phyloP scores from a whole-genome alignment of 2,888 invertebrate genomes.

The Phalera bucephala region DNA sequence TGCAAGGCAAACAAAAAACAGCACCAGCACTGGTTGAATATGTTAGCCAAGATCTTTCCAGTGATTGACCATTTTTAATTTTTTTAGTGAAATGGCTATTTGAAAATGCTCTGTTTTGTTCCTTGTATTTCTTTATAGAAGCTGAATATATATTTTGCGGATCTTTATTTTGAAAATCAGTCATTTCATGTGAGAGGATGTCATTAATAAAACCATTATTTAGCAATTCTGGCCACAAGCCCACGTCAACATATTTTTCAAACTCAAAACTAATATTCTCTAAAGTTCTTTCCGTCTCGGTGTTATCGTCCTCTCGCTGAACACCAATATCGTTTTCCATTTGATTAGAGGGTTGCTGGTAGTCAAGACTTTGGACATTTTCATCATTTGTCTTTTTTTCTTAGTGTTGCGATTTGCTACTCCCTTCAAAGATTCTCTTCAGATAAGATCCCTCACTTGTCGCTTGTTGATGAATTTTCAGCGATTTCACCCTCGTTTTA shows the following conservation, averaged over 20 bases:
- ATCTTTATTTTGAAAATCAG: conserved; percentile 18
- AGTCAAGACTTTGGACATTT: no score
- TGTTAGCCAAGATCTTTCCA: conserved; percentile 12
- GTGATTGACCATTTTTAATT: conserved; percentile 13
- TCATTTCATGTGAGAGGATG: conserved; percentile 9
- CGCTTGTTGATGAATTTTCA: no score
- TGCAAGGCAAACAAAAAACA: conserved; percentile 11
- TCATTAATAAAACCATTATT: conserved; percentile 13
- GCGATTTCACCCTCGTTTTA: no score
- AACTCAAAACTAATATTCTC: conserved; percentile 9
- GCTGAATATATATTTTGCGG: no score
- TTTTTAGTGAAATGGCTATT: conserved; percentile 11
- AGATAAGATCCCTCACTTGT: no score
- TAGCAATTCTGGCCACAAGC: conserved; percentile 9
- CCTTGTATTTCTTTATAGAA: conserved; percentile 20
- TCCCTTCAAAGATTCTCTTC: no score
- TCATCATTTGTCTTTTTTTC: no score
- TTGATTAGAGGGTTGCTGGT: conserved; percentile 2
- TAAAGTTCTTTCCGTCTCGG: conserved; percentile 5
- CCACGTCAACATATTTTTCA: conserved; percentile 12
- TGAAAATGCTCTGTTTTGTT: conserved; percentile 19
- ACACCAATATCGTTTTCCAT: conserved; percentile 7
- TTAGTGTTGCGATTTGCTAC: no score
- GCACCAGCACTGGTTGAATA: conserved; percentile 7
- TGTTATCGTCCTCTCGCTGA: conserved; percentile 4